Conservation (phyloP, 1,140 invertebrate genomes). For the Metopolophium dirhodum region DNA sequence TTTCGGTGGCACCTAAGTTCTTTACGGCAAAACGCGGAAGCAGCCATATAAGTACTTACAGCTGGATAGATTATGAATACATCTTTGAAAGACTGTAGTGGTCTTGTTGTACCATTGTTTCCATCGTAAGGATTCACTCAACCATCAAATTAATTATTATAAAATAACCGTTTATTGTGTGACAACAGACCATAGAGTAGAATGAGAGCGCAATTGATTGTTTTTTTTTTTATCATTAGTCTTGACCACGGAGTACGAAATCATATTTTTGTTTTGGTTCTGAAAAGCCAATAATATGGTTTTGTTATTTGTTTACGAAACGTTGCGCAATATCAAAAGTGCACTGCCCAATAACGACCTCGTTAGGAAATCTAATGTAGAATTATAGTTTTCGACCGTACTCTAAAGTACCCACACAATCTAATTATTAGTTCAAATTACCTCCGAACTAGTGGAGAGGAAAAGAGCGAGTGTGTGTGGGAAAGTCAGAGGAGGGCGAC, state of each 20-base stretch:
- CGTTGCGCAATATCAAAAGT: background rate
- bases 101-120: background rate
- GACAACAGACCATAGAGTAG: background rate
- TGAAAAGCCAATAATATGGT: background rate
- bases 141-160: background rate
- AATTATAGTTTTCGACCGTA: constrained; percentile 2
- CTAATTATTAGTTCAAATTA: background rate
- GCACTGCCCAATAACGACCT: background rate
- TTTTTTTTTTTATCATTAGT: background rate
- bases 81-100: background rate
- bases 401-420: background rate
- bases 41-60: too few relatives aligned
- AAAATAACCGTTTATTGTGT: background rate
- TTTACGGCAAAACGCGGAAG: too few relatives aligned
- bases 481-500: background rate
- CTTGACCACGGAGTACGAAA: background rate
- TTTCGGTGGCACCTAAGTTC: too few relatives aligned
- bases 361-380: constrained; percentile 4
- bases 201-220: background rate
- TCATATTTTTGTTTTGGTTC: background rate
- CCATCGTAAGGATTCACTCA: background rate
- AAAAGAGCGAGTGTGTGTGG: background rate
- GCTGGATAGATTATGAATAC: too few relatives aligned
- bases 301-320: constrained; percentile 11
- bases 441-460: background rate